A percentile compares a stretch with the other conserved stretches of the same genome.
These are phyloP conservation scores for Chalcosyrphus nemorum DNA, from an alignment of 2,888 invertebrate genomes.

Conservation along the genomic window DNA sequence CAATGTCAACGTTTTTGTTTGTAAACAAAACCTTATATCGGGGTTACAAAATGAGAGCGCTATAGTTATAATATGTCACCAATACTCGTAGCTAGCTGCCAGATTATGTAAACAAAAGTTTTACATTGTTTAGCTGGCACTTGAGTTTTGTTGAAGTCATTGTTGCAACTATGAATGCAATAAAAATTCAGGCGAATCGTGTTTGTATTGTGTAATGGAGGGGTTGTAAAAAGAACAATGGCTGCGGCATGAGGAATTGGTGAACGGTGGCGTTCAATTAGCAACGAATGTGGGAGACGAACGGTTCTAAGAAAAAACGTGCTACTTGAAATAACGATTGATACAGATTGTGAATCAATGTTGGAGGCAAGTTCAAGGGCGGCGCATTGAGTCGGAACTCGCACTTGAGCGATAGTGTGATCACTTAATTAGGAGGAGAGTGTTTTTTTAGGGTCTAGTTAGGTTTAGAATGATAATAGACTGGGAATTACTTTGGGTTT, in stretches of 20 bases:
- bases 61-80: neutral
- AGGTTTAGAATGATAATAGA: neutral
- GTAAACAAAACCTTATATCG: conserved; percentile 24
- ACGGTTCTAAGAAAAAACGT: conserved; percentile 31
- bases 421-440: neutral
- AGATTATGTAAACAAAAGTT: neutral
- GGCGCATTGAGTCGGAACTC: conserved; percentile 36
- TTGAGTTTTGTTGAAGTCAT: conserved; percentile 8
- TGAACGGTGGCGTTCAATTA: conserved; percentile 21
- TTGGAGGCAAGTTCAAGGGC: conserved; percentile 61
- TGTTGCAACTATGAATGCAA: conserved; percentile 1
- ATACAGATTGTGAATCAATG: conserved; percentile 48
- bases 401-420: conserved; percentile 29
- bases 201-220: conserved; percentile 7
- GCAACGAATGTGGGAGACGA: neutral
- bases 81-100: neutral
- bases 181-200: neutral
- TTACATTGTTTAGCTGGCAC: conserved; percentile 24
- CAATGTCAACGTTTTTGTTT: conserved; percentile 27
- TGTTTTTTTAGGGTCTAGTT: neutral
- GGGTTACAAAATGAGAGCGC: neutral
- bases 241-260: conserved; percentile 40
- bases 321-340: conserved; percentile 26
- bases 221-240: neutral
- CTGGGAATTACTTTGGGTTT: neutral